Evolutionary conservation across 1,140 invertebrate genomes (phyloP), one percentile per base, ranked within the genome.

Genomic region (Diorhabda sublineata): DNA sequence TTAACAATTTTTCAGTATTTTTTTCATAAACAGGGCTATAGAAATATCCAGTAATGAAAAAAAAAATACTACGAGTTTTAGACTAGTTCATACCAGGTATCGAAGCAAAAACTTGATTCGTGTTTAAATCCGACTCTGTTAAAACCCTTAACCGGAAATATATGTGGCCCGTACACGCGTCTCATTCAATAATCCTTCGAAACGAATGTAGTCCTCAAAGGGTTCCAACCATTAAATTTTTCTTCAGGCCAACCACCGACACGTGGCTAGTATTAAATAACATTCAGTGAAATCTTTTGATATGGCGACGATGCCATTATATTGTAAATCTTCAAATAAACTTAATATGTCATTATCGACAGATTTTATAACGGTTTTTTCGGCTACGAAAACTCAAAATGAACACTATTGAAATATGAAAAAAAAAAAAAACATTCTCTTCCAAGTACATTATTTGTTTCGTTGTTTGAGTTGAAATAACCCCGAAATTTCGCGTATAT

Each of bases 221-320:
- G 47, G 47, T 52, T 52, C n/a, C 47, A n/a, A 52, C 47, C 47
- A 52, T 52, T 52, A 52, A 52, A 52, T 52, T 52, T 26, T 26
- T 52, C 47, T 52, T 52, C 47, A 52, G 47, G 47, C 47, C 47
- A 52, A 52, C 47, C 47, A 52, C 47, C 47, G 47, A 6, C 47
- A 52, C 47, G 47, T 52, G 47, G 47, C 47, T 52, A n/a, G n/a
- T 52, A 52, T 52, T 52, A 52, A 52, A n/a, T 52, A 52, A 52
- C 47, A 52, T 52, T 52, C 47, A 52, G 47, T 52, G n/a, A 52
- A 52, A 52, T 52, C 47, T 52, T 52, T 52, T 52, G 47, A 52
- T 52, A 52, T 52, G 47, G 47, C 47, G 47, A 52, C 47, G n/a
- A 6, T n/a, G 6, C 47, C 47, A 52, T 52, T 52, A n/a, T 52